phyloP scores from a whole-genome alignment of 2,888 invertebrate genomes.

The Drosophila diplacantha region DNA sequence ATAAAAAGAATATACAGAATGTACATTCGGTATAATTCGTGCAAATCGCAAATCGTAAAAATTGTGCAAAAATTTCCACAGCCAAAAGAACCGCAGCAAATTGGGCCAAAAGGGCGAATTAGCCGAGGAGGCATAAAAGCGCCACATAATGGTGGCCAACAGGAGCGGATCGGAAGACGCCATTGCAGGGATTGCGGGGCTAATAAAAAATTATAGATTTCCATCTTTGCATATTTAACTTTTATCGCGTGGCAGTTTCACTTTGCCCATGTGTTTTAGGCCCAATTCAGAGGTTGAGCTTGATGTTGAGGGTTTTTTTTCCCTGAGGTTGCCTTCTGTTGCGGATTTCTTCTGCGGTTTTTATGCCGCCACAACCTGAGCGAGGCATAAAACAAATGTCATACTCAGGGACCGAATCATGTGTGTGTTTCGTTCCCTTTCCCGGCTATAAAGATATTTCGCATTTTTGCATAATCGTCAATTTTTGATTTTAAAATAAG shows the following conservation, averaged over 20 bases:
- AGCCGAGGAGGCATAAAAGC: constrained; percentile 61
- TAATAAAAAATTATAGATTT: constrained; percentile 72
- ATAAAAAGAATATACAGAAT: constrained; percentile 51
- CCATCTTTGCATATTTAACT: constrained; percentile 72
- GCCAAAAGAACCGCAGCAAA: constrained; percentile 65
- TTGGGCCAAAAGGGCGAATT: constrained; percentile 55
- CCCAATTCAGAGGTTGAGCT: constrained; percentile 24
- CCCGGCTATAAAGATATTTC: constrained; percentile 58
- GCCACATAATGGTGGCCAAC: constrained; percentile 65
- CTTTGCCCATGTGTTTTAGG: constrained; percentile 55
- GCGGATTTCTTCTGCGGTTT: constrained; percentile 44
- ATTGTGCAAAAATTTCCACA: constrained; percentile 50
- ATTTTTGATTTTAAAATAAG: constrained; percentile 65
- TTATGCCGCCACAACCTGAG: constrained; percentile 63
- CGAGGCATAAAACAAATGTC: constrained; percentile 69
- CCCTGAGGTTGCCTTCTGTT: constrained; percentile 27
- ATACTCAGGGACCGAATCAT: constrained; percentile 62
- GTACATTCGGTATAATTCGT: constrained; percentile 54
- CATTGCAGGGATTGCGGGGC: constrained; percentile 50
- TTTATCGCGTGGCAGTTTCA: constrained; percentile 58
- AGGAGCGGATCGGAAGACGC: constrained; percentile 18
- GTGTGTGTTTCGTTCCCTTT: constrained; percentile 28
- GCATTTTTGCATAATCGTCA: constrained; percentile 70
- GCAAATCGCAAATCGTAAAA: constrained; percentile 69
- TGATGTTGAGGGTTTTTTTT: constrained; percentile 2